Base-by-base conservation (phyloP, 2,113 vertebrate genomes). In the Gymnogyps californianus region DNA sequence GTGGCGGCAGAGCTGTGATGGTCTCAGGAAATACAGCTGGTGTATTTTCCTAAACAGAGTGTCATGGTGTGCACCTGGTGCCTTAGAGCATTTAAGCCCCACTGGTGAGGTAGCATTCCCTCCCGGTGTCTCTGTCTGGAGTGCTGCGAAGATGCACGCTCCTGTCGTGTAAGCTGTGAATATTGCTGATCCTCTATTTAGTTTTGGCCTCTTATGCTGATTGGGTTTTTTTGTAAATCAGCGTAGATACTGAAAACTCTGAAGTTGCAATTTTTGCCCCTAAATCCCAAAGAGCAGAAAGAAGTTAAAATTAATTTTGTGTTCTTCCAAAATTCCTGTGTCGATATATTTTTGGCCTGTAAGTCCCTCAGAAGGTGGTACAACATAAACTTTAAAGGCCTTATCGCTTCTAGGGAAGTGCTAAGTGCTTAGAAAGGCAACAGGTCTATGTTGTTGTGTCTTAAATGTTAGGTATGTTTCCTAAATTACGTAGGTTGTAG, bases 291-390 rank as follows among this genome's bases (percentile, higher is more conserved):
- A n/a, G 6, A 46, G 22, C 14, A 34, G 40, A n/a, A 82, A 62
- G 11, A 52, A 52, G 54, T 15, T 0, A 17, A 54, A 62, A 29
- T 19, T 0, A 38, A 22, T 59, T 34, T 14, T 9, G 5, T 36
- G 7, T 9, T 57, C n/a, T 36, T 46, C 21, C 13, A 0, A 16
- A 61, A 1, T 9, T 7, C 2, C 8, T 2, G 3, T 5, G 1
- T 18, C n/a, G 10, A 2, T 51, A 5, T 7, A 2, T 38, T 61
- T 38, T 75, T 46, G 25, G 40, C 9, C 14, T 32, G 0, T 1
- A 2, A 46, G 47, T 28, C 38, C 36, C 47, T 25, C 8, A 0
- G 52, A 26, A 42, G 26, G 29, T 8, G 38, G 16, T 22, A 3
- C 4, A 40, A 6, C 0, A 2, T 29, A 5, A 36, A 34, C 20